Evolutionary conservation across 2,888 invertebrate species (phyloP), one percentile per base, ranked within the genome.

Genomic region (Andrena trimmerana): DNA sequence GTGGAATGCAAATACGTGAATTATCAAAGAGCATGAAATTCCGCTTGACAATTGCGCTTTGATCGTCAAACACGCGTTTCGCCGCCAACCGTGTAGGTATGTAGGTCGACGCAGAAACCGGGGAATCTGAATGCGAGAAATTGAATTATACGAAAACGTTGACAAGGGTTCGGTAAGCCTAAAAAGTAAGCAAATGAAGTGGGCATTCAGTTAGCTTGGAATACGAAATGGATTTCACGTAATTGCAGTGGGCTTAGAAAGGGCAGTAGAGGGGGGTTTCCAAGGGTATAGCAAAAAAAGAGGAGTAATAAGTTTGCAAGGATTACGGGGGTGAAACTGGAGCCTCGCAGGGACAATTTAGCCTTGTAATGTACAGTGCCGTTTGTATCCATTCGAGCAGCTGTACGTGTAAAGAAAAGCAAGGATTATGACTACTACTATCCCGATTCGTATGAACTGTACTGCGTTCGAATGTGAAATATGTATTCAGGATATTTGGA

Each of bases 231-330:
- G 8, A 57, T 33, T 69, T 24, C 69, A 6, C 42, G 69, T 74
- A 69, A 74, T 74, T 59, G 69, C 69, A 27, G 29, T 10, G 68
- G 20, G 68, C 42, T 29, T 31, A 59, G 57, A 42, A 74, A 74
- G 73, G 67, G n/a, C 42, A 54, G 73, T 68, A 59, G 36, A 33
- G 57, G 69, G 48, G 33, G n/a, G 31, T 57, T 60, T 69, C 59
- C 59, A 74, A 69, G 74, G 59, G 69, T 59, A 48, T 31, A 60
- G 59, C 68, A 59, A 69, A 74, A 74, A 74, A 42, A 1, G 42
- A 69, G 69, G 31, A 31, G 59, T 57, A n/a, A 74, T 69, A 68
- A 68, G 59, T 74, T 68, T 74, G 24, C 27, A 29, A 48, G 74
- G 42, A 69, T 74, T 74, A 48, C 48, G 24, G 29, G 24, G 42